Percentiles rank a stretch among this genome's conserved stretches.
Conservation (phyloP, 1,140 invertebrate genomes). For the Drosophila melanogaster region Release_6_plus_ISO1_MT NT_033777.3:14232001-14232500, state of each 20-base stretch:
- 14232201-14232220: slow-evolving; percentile 18
- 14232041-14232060: slow-evolving; percentile 17
- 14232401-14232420: neutral
- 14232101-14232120: slow-evolving; percentile 19
- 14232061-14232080: slow-evolving; percentile 52
- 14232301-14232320: slow-evolving; percentile 45
- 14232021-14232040: slow-evolving; percentile 23
- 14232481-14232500: slow-evolving; percentile 5
- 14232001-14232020: slow-evolving; percentile 46
- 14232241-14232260: slow-evolving; percentile 16
- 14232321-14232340: slow-evolving; percentile 22
- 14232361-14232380: slow-evolving; percentile 32
- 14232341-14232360: slow-evolving; percentile 29
- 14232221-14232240: neutral
- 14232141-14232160: slow-evolving; percentile 68
- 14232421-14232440: neutral
- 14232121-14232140: slow-evolving; percentile 36
- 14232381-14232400: slow-evolving; percentile 7
- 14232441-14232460: slow-evolving; percentile 18
- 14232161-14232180: slow-evolving; percentile 66
- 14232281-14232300: slow-evolving; percentile 11
- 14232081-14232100: slow-evolving; percentile 28
- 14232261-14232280: slow-evolving; percentile 18
- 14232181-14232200: slow-evolving; percentile 52
- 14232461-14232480: slow-evolving; percentile 41